A percentile compares a stretch with the other conserved stretches of the same genome.
Conservation (phyloP, 1,140 invertebrate species). For the Drosophila kurseongensis region DNA sequence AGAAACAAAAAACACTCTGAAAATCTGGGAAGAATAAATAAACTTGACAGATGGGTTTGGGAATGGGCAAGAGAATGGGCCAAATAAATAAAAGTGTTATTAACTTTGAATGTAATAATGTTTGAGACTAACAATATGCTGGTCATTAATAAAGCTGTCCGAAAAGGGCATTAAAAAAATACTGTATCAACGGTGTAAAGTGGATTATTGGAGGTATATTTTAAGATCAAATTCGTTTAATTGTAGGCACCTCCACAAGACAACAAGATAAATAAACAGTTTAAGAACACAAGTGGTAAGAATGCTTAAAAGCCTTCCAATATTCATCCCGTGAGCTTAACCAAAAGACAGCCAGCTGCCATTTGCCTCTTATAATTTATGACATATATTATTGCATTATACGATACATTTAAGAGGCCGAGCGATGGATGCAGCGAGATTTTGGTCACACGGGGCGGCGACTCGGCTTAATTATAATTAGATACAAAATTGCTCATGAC, state of each 20-base stretch:
- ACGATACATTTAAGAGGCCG: constrained; percentile 20
- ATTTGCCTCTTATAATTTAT: constrained; percentile 67
- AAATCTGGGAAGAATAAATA: constrained; percentile 65
- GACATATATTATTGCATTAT: constrained; percentile 67
- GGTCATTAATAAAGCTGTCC: constrained; percentile 28
- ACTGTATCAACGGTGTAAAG: too few relatives aligned
- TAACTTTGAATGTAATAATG: constrained; percentile 48
- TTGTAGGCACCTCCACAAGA: too few relatives aligned
- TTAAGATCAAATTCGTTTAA: too few relatives aligned
- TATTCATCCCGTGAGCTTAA: constrained; percentile 4
- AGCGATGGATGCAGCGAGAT: constrained; percentile 12
- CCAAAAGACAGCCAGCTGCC: constrained; percentile 39
- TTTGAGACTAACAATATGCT: constrained; percentile 43
- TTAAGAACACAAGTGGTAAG: constrained; percentile 14
- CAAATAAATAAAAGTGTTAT: constrained; percentile 60
- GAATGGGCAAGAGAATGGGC: constrained; percentile 3
- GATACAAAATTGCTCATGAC: constrained; percentile 77
- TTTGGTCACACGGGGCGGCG: constrained; percentile 11
- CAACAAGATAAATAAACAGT: too few relatives aligned
- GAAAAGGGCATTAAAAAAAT: too few relatives aligned
- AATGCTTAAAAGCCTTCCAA: constrained; percentile 32
- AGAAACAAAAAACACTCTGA: constrained; percentile 18
- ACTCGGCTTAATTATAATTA: constrained; percentile 75
- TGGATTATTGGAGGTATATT: too few relatives aligned
- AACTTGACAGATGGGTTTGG: constrained; percentile 64